Base-by-base conservation (phyloP, 1,140 invertebrate species). In the Calephelis virginiensis region DNA sequence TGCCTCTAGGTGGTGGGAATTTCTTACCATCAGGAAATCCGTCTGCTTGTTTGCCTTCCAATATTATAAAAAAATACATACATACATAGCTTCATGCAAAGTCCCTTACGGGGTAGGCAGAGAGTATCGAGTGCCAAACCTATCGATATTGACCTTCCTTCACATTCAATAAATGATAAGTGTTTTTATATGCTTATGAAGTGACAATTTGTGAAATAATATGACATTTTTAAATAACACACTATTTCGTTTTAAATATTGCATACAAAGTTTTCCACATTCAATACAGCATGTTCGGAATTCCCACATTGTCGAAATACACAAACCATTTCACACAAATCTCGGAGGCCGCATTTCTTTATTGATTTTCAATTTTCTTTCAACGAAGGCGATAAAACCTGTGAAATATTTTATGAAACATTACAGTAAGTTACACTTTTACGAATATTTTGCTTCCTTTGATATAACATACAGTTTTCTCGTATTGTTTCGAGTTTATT, bases 291-390 rank as follows among this genome's bases (percentile, higher is more conserved):
- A n/a, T 59, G 28, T 43, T 43, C 10, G 7, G 12, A 59, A 59
- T n/a, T 59, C 28, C 3, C 28, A n/a, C 53, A 12, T 12, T 59
- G 53, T 56, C 53, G 53, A 56, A 56, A 56, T 56, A 56, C 37
- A 56, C 28, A 56, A 56, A 56, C 53, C 14, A 37, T 56, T 56
- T 56, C 28, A 56, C 53, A 37, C 53, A 56, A 37, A 17, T 53
- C 53, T 5, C 28, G 28, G 53, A 5, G 37, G 37, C 11, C 53
- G 37, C 53, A 56, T 56, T 56, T 56, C 53, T 56, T 56, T 56
- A 56, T 56, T 28, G 53, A 56, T 56, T 56, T 56, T 56, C 53
- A 56, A 56, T 56, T 56, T 56, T 56, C 53, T 53, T 56, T 56
- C 17, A 56, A 56, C 53, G 53, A 37, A 38, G 10, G 11, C 53